Evolutionary conservation across 2,888 invertebrate genomes (phyloP), one percentile per base, ranked within the genome.

Genomic region (Timema podura): DNA sequence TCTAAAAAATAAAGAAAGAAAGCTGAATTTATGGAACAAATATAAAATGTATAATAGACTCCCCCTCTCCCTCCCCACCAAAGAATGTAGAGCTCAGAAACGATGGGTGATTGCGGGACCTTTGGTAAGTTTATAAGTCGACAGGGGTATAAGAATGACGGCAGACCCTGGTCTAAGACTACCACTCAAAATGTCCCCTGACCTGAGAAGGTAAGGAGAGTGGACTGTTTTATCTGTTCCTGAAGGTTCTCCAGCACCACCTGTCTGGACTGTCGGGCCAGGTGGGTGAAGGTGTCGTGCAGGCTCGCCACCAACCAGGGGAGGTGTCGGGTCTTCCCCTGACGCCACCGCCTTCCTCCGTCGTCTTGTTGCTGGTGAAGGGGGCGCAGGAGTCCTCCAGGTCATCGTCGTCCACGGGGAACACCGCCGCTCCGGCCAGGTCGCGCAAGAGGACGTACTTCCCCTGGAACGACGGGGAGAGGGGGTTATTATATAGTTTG

Each of bases 391-490:
- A 57, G 65, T 75, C 81, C 0, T 82, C 82, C 68, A 85, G 84
- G 54, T 83, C 81, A 75, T 91, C 91, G 61, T 85, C 84, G 70
- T 88, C 87, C 0, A 88, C 81, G 0, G 81, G 77, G 73, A 83
- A 82, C 65, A 92, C 79, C 0, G 88, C 90, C 44, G 90, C 79
- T 1, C 91, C 91, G 0, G 89, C 91, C 10, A 92, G 80, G 5
- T 89, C 89, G 0, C 91, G 84, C 11, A 92, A 85, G 47, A 91
- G 80, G 0, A 87, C 85, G 79, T 92, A 92, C 79, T 91, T 91
- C 11, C 89, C 89, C 85, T 85, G 72, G 9, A 3, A 30, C 30
- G 3, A 30, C 2, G 2, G 30, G 30, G 30, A 30, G 30, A 3
- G 30, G 30, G 30, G 3, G 30, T 2, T 30, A 30, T 30, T 30